These are phyloP conservation scores for Himantopus leucocephalus DNA, from an alignment of 2,113 vertebrate genomes.

Conservation along the genomic window DNA sequence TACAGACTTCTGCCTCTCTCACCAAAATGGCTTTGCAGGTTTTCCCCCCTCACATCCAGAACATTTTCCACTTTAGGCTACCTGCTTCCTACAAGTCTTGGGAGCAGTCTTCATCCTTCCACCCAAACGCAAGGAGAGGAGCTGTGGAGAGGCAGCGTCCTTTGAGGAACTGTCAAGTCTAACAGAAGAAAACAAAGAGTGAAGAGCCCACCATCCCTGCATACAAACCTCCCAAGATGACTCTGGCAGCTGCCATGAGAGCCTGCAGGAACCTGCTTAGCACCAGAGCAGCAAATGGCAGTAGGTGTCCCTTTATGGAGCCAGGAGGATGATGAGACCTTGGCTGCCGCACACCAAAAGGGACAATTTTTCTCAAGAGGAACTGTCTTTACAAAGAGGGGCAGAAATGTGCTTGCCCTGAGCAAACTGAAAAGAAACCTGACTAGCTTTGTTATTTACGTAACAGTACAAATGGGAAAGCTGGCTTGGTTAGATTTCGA, in stretches of 20 bases:
- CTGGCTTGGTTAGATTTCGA: background rate
- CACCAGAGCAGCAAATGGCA: background rate
- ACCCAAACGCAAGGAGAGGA: background rate
- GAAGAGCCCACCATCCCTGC: background rate
- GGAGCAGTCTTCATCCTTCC: background rate
- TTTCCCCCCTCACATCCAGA: background rate
- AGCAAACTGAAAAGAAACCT: background rate
- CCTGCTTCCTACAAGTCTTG: background rate
- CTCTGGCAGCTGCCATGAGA: background rate
- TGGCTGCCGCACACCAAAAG: background rate
- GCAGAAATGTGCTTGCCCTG: background rate
- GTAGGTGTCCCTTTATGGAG: background rate
- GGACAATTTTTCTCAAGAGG: background rate
- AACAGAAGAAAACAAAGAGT: background rate
- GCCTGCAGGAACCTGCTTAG: background rate
- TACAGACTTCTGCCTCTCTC: background rate
- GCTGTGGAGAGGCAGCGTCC: background rate
- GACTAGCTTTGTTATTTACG: background rate
- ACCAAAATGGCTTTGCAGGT: background rate
- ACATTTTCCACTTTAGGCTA: background rate
- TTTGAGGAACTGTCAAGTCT: background rate
- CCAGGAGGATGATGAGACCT: fast-evolving
- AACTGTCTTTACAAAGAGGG: background rate
- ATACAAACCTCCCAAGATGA: background rate
- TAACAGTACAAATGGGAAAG: background rate